Percentiles rank a stretch among this genome's conserved stretches.
Evolutionary conservation across 2,797 vertebrate species (phyloP).

Genomic region (Chaetophractus vellerosus): DNA sequence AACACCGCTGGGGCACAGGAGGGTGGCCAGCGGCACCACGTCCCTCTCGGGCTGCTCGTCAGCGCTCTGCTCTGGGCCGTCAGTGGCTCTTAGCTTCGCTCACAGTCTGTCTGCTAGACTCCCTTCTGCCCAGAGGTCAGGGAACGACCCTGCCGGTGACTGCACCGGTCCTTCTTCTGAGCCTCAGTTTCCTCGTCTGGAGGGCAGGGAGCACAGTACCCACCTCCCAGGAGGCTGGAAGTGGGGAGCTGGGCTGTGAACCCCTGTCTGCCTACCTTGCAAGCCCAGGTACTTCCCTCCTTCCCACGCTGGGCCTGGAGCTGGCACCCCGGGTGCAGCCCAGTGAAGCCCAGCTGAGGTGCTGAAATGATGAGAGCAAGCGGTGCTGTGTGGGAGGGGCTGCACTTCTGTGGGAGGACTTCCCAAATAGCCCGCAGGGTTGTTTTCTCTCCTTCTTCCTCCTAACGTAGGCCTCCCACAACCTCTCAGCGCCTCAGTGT

Average conservation of each 20-base stretch:
- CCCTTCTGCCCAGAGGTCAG: too few species aligned
- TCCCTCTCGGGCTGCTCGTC: too few species aligned
- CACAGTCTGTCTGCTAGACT: too few species aligned
- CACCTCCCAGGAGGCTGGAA: too few species aligned
- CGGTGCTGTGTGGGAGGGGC: too few species aligned
- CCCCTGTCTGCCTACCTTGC: not conserved
- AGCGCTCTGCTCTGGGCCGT: not conserved
- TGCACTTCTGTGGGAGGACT: not conserved
- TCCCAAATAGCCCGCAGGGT: accelerated
- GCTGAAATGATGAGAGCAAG: not conserved
- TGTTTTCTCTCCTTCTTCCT: not conserved
- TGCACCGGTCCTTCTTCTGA: not conserved
- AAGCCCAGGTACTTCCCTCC: not conserved
- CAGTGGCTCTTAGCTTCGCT: not conserved
- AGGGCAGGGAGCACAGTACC: not conserved
- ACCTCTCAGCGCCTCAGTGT: not conserved
- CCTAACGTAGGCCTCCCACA: not conserved
- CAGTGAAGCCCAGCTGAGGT: not conserved
- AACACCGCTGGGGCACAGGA: too few species aligned
- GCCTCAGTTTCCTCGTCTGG: not conserved
- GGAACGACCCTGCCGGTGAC: too few species aligned
- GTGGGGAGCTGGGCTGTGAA: too few species aligned
- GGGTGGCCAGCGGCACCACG: too few species aligned
- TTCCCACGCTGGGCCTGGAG: not conserved
- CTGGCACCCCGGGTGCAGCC: not conserved